phyloP scores from a whole-genome alignment of 2,888 invertebrate species.

The Drosophila testacea region DNA sequence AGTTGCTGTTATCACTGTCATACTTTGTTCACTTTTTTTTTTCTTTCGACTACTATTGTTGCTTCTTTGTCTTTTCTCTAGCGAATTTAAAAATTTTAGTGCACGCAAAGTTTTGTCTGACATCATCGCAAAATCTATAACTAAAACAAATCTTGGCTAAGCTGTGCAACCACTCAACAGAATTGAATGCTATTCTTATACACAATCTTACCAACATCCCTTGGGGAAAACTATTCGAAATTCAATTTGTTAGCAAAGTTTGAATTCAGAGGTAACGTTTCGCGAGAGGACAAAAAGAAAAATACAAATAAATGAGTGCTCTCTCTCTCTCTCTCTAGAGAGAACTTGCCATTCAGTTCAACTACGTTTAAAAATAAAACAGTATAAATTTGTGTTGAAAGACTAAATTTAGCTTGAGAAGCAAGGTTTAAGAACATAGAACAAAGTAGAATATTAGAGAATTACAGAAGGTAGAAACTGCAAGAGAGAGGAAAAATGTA shows the following conservation, averaged over 20 bases:
- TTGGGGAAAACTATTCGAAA: slow-evolving; percentile 11
- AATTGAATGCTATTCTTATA: slow-evolving; percentile 11
- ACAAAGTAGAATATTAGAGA: slow-evolving; percentile 1
- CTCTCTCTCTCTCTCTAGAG: not conserved
- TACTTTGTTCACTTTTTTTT: not conserved
- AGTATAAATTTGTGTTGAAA: not conserved
- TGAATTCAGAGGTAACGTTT: slow-evolving; percentile 2
- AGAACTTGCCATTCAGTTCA: not conserved
- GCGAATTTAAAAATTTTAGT: slow-evolving; percentile 11
- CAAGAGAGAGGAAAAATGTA: not conserved
- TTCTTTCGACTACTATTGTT: not conserved
- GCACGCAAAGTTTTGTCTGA: slow-evolving; percentile 15
- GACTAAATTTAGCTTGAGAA: too few species aligned
- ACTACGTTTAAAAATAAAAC: slow-evolving; percentile 8
- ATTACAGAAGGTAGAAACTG: not conserved
- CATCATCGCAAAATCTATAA: slow-evolving; percentile 25
- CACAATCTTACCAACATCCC: not conserved
- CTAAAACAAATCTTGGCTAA: slow-evolving; percentile 21
- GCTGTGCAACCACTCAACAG: slow-evolving; percentile 15
- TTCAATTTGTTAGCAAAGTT: slow-evolving; percentile 29
- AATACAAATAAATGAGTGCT: not conserved
- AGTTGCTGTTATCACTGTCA: slow-evolving; percentile 51
- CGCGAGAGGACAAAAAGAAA: not conserved
- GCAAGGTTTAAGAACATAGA: not conserved
- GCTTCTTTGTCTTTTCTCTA: not conserved